Evolutionary conservation across 2,113 vertebrate genomes (phyloP).

Genomic region (Dryoscopus gambensis): DNA sequence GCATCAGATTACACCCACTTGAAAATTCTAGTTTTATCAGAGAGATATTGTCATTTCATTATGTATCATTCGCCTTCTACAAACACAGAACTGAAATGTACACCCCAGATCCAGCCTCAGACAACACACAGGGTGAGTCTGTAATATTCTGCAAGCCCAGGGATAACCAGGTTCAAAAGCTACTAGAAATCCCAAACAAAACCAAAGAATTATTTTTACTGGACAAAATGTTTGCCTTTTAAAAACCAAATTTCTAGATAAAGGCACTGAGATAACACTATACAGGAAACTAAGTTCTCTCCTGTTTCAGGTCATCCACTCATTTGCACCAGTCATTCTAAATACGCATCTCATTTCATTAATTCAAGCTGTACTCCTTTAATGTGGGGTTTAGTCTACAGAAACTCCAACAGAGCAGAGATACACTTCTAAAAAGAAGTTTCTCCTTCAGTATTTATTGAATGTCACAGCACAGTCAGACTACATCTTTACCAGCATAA

Average conservation of each 20-base stretch:
- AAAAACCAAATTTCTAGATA: not conserved
- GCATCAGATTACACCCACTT: not conserved
- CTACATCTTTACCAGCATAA: not conserved
- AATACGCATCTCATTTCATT: not conserved
- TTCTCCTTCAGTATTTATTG: not conserved
- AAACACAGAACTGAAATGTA: not conserved
- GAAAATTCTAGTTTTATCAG: not conserved
- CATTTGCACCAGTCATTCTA: not conserved
- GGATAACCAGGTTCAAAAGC: not conserved
- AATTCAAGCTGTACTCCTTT: not conserved
- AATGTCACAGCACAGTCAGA: not conserved
- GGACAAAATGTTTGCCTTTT: not conserved
- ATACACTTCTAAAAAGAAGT: not conserved
- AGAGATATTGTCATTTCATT: not conserved
- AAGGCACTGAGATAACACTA: not conserved
- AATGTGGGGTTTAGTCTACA: not conserved
- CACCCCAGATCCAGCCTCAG: not conserved
- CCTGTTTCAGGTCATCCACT: not conserved
- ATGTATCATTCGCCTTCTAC: not conserved
- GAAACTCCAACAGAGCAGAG: not conserved
- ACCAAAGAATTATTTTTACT: not conserved
- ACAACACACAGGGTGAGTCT: not conserved
- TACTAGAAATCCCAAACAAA: not conserved
- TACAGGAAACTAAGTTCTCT: not conserved
- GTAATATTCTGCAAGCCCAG: not conserved